Evolutionary conservation across 2,888 invertebrate genomes (phyloP).

Genomic region (Tipula lateralis): DNA sequence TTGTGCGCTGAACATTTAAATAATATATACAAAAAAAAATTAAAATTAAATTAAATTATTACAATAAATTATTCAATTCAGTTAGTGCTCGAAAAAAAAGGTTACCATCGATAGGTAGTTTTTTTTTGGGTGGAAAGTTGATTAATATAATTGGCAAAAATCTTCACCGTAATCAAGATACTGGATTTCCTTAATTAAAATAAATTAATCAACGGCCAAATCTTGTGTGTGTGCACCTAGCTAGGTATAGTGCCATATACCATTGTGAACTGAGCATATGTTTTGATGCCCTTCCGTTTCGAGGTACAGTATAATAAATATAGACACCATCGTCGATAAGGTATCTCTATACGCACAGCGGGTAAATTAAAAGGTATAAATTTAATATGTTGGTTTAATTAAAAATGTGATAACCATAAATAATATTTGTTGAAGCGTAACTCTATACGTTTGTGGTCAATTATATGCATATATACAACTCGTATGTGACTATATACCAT

Average conservation of each 20-base stretch:
- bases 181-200: not conserved
- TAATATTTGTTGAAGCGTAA: constrained; percentile 24
- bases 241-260: not conserved
- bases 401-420: constrained; percentile 24
- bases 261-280: not conserved
- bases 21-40: not conserved
- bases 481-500: not conserved
- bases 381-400: constrained; percentile 19
- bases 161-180: not conserved
- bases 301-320: not conserved
- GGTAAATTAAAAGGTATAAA: constrained; percentile 19
- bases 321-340: constrained; percentile 19
- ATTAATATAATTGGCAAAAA: not conserved
- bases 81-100: not conserved
- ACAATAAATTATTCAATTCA: not conserved
- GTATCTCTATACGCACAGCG: not conserved
- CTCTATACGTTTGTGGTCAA: not conserved
- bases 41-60: not conserved
- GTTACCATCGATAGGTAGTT: not conserved
- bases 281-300: not conserved
- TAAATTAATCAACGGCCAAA: not conserved
- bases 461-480: not conserved
- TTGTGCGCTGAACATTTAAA: not conserved
- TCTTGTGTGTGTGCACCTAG: not conserved
- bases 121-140: not conserved